Evolutionary conservation across 2,797 vertebrate species (phyloP).

Genomic region (Notoglanidium macrostoma): DNA sequence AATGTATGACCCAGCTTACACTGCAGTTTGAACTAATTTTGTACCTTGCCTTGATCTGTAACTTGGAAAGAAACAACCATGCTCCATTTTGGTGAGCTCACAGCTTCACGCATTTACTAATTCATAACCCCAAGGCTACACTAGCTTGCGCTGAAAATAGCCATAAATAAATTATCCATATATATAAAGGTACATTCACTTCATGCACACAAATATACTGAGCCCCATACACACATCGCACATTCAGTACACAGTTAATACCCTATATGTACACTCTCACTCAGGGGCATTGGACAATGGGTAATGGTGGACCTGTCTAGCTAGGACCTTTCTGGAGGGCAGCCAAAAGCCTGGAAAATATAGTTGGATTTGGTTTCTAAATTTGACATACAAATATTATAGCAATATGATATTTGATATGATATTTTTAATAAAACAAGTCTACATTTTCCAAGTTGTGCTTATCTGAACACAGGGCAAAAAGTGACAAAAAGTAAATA

Average conservation of each 20-base stretch:
- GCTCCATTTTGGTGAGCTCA: background rate
- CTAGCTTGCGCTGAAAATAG: background rate
- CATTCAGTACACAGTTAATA: background rate
- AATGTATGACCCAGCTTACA: background rate
- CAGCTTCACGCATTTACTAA: conserved; percentile 3
- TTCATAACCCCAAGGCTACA: background rate
- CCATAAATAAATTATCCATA: conserved; percentile 1
- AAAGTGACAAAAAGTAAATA: background rate
- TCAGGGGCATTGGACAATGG: background rate
- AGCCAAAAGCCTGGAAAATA: background rate
- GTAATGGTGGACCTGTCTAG: background rate
- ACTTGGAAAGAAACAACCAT: background rate
- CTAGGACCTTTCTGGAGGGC: background rate
- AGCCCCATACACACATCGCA: background rate
- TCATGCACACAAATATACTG: background rate
- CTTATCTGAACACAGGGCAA: background rate
- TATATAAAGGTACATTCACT: background rate
- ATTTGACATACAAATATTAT: background rate
- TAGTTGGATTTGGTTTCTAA: background rate
- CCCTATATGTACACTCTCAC: background rate
- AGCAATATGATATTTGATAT: background rate
- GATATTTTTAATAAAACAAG: background rate
- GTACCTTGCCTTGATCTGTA: background rate
- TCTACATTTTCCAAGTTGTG: background rate
- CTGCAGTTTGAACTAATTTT: conserved; percentile 6